Evolutionary conservation across 2,888 invertebrate species (phyloP).

Genomic region (Mesodorylaimus sp.): DNA sequence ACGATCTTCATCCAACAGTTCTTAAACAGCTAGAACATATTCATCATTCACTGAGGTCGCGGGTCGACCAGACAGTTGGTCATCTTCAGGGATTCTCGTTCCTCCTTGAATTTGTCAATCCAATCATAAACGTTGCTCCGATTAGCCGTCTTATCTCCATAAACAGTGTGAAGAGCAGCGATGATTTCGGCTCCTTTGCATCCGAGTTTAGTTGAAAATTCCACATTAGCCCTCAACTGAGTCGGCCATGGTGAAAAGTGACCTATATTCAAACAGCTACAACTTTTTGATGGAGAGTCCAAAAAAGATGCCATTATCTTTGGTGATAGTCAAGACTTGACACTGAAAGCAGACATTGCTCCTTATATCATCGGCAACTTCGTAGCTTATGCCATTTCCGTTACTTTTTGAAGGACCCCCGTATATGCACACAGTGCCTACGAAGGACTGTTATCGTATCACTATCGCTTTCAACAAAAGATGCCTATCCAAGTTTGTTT

Average conservation of each 20-base stretch:
- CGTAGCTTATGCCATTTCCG: too few species aligned
- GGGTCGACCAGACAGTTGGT: background rate
- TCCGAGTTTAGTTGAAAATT: background rate
- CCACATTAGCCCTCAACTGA: background rate
- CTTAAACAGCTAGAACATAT: background rate
- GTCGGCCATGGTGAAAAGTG: too few species aligned
- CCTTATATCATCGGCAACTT: too few species aligned
- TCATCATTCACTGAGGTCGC: background rate
- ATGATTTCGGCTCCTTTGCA: background rate
- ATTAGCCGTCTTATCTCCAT: background rate
- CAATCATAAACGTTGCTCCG: background rate
- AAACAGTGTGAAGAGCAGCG: background rate
- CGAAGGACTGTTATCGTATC: too few species aligned
- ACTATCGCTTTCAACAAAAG: too few species aligned
- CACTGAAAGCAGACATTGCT: too few species aligned
- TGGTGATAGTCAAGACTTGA: too few species aligned
- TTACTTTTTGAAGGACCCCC: too few species aligned
- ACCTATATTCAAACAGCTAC: background rate
- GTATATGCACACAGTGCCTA: too few species aligned
- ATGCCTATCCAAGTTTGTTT: too few species aligned
- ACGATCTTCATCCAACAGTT: background rate
- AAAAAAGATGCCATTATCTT: too few species aligned
- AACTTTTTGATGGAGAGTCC: background rate
- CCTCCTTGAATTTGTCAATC: background rate
- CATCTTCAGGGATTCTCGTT: background rate